Conservation (phyloP, 2,113 vertebrate species). For the Cathartes aura region DNA sequence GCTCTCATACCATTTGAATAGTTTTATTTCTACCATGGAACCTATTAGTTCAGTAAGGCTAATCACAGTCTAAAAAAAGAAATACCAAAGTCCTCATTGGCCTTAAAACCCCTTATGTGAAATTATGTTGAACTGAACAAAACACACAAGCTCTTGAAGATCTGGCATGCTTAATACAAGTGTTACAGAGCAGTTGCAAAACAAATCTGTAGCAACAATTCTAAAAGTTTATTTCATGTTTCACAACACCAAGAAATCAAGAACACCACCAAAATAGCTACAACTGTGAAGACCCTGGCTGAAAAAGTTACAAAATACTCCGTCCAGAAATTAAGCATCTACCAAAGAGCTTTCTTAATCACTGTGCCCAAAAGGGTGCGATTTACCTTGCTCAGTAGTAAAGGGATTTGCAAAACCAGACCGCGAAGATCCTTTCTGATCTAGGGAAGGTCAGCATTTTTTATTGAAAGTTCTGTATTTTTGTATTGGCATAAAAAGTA, state of each 20-base stretch:
- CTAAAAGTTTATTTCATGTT: background rate
- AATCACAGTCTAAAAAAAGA: background rate
- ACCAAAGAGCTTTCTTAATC: background rate
- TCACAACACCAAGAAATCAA: background rate
- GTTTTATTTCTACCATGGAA: background rate
- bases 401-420: background rate
- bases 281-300: background rate
- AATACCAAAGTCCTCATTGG: background rate
- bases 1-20: background rate
- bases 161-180: background rate
- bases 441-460: background rate
- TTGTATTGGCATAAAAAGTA: background rate
- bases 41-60: background rate
- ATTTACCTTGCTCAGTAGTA: background rate
- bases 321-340: background rate
- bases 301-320: background rate
- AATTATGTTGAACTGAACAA: background rate
- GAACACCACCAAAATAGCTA: background rate
- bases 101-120: background rate
- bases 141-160: background rate
- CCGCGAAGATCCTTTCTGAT: background rate
- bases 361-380: background rate
- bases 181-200: background rate
- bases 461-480: background rate
- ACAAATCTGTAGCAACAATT: background rate